Conservation (phyloP, 2,797 vertebrate genomes). For the Cottoperca gobio region DNA sequence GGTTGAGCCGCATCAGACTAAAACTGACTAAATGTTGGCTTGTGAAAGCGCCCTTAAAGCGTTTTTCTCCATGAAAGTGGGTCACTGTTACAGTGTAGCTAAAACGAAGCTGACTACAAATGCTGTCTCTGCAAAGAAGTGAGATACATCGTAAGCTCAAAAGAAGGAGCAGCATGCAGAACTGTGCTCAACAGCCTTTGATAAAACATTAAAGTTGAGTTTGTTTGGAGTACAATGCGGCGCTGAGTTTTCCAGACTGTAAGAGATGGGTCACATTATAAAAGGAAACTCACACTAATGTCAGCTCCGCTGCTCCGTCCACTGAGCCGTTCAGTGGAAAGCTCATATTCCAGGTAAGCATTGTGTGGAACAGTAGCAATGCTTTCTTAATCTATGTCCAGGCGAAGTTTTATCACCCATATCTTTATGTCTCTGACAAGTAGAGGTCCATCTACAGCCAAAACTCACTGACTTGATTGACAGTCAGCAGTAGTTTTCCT, state of each 20-base stretch:
- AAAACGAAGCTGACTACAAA: not conserved
- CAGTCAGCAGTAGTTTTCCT: not conserved
- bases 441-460: constrained; percentile 3
- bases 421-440: constrained; percentile 29
- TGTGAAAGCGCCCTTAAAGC: too few relatives aligned
- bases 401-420: constrained; percentile 38
- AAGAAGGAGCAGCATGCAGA: not conserved
- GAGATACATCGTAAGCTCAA: not conserved
- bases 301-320: constrained; percentile 14
- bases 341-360: constrained; percentile 31
- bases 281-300: constrained; percentile 32
- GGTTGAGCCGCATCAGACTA: too few relatives aligned
- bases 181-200: not conserved
- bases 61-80: not conserved
- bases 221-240: not conserved
- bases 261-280: constrained; percentile 1
- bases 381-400: constrained; percentile 26
- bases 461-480: constrained; percentile 23
- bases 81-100: not conserved
- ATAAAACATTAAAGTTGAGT: constrained; percentile 17
- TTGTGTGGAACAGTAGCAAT: not conserved
- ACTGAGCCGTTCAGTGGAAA: constrained; percentile 16
- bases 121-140: not conserved
- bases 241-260: not conserved
- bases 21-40: too few relatives aligned